Conservation (phyloP, 2,797 vertebrate genomes). For the Microctenopoma lineatum region DNA sequence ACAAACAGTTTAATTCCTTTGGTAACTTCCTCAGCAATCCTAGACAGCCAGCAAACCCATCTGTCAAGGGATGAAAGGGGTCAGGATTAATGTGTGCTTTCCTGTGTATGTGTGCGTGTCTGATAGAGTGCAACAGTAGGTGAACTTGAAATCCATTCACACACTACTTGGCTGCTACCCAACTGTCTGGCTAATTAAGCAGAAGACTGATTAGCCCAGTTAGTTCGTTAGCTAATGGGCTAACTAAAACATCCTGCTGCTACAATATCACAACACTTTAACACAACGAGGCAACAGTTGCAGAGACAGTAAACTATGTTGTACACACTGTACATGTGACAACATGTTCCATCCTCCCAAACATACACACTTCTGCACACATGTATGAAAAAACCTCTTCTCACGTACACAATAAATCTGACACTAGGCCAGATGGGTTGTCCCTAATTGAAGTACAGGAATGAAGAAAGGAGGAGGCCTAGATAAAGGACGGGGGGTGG, state of each 20-base stretch:
- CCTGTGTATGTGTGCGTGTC: slow-evolving; percentile 10
- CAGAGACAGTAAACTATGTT: neutral
- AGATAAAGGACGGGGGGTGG: slow-evolving; percentile 10
- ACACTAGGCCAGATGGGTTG: slow-evolving; percentile 57
- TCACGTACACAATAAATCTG: slow-evolving; percentile 52
- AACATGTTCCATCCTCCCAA: neutral
- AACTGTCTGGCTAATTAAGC: slow-evolving; percentile 46
- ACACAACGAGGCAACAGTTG: too few relatives aligned
- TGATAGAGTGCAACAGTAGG: slow-evolving; percentile 33
- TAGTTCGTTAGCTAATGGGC: slow-evolving; percentile 42
- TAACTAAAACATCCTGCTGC: slow-evolving; percentile 26
- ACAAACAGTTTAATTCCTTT: slow-evolving; percentile 62
- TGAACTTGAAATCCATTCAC: slow-evolving; percentile 55
- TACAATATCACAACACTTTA: neutral
- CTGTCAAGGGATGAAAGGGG: slow-evolving; percentile 68
- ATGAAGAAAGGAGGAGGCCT: slow-evolving; percentile 32
- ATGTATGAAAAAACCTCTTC: slow-evolving; percentile 8
- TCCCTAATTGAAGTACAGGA: slow-evolving; percentile 47
- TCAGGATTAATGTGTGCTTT: slow-evolving; percentile 69
- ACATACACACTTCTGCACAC: neutral
- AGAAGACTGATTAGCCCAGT: slow-evolving; percentile 58
- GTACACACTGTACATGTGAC: neutral
- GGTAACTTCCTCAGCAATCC: slow-evolving; percentile 71
- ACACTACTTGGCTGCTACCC: slow-evolving; percentile 47
- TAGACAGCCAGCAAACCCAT: slow-evolving; percentile 69